phyloP scores from a whole-genome alignment of 2,113 vertebrate genomes.

The Oncorhynchus kisutch region DNA sequence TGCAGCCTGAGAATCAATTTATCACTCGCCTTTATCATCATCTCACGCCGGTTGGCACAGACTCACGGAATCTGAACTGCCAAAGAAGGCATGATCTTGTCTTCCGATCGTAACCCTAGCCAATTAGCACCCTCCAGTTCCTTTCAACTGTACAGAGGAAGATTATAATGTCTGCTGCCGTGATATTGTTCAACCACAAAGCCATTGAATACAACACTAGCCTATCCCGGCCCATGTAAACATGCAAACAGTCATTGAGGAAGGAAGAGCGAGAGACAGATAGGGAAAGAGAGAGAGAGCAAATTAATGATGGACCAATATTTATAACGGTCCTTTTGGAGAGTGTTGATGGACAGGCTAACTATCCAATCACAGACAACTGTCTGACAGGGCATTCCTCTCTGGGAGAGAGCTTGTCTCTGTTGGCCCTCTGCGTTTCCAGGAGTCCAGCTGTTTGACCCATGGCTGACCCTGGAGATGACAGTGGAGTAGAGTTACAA shows the following conservation, averaged over 20 bases:
- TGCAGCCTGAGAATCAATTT: conserved; percentile 1
- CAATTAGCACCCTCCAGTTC: background rate
- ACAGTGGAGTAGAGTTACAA: conserved; percentile 63
- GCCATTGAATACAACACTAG: conserved; percentile 12
- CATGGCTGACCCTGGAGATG: conserved; percentile 56
- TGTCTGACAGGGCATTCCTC: background rate
- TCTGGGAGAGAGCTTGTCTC: conserved; percentile 1
- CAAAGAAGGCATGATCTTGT: conserved; percentile 18
- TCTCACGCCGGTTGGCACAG: conserved; percentile 19
- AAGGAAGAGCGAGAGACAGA: background rate
- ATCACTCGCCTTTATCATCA: background rate
- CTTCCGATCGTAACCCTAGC: background rate
- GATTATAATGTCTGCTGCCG: conserved; percentile 11
- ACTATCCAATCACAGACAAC: background rate
- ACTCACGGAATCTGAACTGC: background rate
- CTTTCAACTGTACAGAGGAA: background rate
- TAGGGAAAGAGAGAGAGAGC: background rate
- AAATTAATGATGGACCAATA: background rate
- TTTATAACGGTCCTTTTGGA: conserved; percentile 1
- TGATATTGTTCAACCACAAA: conserved; percentile 5
- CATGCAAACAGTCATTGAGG: conserved; percentile 6
- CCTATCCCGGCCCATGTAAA: conserved; percentile 10
- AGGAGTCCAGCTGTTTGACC: conserved; percentile 61
- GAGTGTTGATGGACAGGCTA: conserved; percentile 24
- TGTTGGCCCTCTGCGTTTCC: conserved; percentile 37